These are phyloP conservation scores for Eristalinus sepulchralis DNA, from an alignment of 2,888 invertebrate genomes.

Conservation along the genomic window DNA sequence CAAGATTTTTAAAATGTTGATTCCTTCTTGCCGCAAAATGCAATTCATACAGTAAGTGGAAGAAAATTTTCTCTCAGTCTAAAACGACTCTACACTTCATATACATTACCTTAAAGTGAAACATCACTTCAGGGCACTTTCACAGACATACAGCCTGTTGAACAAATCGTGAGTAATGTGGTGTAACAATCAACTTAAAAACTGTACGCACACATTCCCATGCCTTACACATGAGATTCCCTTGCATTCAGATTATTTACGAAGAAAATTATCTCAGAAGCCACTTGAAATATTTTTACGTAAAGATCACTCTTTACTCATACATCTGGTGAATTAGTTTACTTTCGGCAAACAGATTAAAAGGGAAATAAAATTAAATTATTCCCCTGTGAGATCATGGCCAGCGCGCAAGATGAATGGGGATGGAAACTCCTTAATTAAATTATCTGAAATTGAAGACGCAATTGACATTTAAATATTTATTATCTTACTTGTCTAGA, in stretches of 20 bases:
- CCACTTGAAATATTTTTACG: background rate
- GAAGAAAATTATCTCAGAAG: background rate
- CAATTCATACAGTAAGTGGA: too few species aligned
- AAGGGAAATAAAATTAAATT: conserved; percentile 4
- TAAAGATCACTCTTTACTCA: background rate
- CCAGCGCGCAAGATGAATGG: background rate
- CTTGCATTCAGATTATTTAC: background rate
- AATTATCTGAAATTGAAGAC: conserved; percentile 39
- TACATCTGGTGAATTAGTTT: conserved; percentile 32
- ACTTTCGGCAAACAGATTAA: conserved; percentile 14
- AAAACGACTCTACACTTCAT: too few species aligned
- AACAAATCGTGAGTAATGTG: background rate
- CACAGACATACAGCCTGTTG: background rate
- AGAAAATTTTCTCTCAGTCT: too few species aligned
- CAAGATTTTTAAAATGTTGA: too few species aligned
- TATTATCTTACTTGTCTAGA: conserved; percentile 80
- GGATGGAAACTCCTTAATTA: background rate
- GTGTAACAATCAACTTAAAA: background rate
- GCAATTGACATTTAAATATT: conserved; percentile 1
- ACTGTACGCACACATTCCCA: background rate
- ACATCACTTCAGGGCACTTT: too few species aligned
- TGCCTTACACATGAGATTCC: background rate
- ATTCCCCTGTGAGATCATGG: conserved; percentile 55
- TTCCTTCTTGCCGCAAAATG: too few species aligned
- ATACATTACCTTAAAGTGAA: too few species aligned